Evolutionary conservation across 2,113 vertebrate species (phyloP).

Genomic region (Andinoacara biseriatus): DNA sequence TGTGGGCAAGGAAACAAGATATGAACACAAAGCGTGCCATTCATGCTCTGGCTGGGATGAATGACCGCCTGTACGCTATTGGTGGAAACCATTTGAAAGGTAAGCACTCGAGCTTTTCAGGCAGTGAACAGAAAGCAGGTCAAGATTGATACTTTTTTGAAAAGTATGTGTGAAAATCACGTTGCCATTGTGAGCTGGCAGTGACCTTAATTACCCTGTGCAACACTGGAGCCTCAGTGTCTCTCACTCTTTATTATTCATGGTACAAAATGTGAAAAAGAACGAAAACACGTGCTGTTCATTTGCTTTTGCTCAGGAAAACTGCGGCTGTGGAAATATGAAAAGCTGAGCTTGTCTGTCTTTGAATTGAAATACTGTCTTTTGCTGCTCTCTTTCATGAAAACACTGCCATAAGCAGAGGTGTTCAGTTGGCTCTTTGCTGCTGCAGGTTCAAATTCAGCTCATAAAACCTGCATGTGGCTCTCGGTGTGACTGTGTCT

Average conservation of each 20-base stretch:
- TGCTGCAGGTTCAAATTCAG: not conserved
- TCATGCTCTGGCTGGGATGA: conserved; percentile 96
- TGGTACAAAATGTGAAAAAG: not conserved
- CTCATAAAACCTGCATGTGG: not conserved
- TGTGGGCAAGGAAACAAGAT: conserved; percentile 98
- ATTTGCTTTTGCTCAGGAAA: not conserved
- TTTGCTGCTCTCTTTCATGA: not conserved
- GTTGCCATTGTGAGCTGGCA: not conserved
- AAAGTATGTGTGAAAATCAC: conserved; percentile 26
- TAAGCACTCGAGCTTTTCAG: conserved; percentile 65
- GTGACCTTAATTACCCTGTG: conserved; percentile 7
- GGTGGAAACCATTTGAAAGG: conserved; percentile 99
- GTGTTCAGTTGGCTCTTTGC: not conserved
- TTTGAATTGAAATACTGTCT: not conserved
- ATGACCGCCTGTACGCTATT: conserved; percentile 96
- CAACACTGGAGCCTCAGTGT: not conserved
- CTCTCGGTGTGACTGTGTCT: not conserved
- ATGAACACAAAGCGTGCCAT: conserved; percentile 99
- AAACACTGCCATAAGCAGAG: not conserved
- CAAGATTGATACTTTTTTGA: conserved; percentile 3
- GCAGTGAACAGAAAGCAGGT: conserved; percentile 26
- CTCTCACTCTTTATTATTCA: conserved; percentile 19
- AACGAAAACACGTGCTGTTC: not conserved
- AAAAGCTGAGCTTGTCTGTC: not conserved
- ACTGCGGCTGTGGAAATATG: not conserved